Percentiles rank a stretch among this genome's conserved stretches.
Conservation (phyloP, 2,113 vertebrate species). For the Chloebia gouldiae region DNA sequence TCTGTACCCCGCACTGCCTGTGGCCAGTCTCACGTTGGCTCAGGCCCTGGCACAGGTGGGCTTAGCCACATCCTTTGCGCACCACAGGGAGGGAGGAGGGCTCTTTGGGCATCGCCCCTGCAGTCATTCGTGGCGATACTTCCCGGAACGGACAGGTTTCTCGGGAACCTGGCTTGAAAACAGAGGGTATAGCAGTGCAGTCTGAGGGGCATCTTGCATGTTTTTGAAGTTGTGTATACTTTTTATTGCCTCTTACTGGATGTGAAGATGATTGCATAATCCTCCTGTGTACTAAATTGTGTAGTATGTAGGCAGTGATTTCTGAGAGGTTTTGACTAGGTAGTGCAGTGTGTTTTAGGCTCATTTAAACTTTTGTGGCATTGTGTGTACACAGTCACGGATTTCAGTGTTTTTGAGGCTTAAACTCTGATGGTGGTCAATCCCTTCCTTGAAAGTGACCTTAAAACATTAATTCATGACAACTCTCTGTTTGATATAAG, state of each 20-base stretch:
- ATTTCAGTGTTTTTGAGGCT: neutral
- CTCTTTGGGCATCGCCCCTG: neutral
- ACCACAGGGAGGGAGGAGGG: too few species aligned
- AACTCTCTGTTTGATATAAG: neutral
- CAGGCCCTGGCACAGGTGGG: neutral
- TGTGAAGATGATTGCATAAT: neutral
- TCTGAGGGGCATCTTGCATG: neutral
- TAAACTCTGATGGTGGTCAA: neutral
- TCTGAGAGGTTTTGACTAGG: neutral
- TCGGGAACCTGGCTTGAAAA: neutral
- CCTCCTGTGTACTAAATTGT: fast-evolving
- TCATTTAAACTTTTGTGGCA: neutral
- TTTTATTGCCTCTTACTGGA: neutral
- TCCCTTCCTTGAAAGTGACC: neutral
- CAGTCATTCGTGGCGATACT: neutral
- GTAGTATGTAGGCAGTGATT: neutral
- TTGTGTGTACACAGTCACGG: fast-evolving
- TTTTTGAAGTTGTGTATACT: neutral
- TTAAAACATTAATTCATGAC: neutral
- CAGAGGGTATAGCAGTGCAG: neutral
- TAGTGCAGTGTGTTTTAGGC: neutral
- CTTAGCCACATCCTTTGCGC: neutral
- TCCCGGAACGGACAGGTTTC: neutral
- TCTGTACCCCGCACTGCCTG: fast-evolving
- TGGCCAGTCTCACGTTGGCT: neutral